Percentiles rank a stretch among this genome's conserved stretches.
phyloP scores from a whole-genome alignment of 2,888 invertebrate species.

The Oscheius sp. region DNA sequence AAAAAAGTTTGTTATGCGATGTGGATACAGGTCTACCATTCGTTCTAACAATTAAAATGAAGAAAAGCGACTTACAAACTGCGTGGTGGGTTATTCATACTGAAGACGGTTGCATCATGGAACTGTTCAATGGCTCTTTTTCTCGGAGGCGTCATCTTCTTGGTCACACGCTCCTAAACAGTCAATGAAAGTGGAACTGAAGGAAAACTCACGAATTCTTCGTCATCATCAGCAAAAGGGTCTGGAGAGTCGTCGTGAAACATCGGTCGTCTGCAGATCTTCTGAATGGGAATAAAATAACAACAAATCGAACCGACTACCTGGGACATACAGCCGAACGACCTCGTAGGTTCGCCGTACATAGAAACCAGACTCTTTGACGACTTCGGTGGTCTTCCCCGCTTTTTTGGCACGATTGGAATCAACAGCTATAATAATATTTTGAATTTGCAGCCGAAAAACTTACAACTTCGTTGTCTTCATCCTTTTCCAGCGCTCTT shows the following conservation, averaged over 20 bases:
- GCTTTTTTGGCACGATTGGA: neutral
- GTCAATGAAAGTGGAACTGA: too few relatives aligned
- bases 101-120: conserved; percentile 4
- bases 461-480: neutral
- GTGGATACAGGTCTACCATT: too few relatives aligned
- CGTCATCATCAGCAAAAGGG: conserved; percentile 14
- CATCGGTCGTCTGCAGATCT: neutral
- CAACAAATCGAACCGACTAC: neutral
- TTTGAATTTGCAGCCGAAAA: neutral
- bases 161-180: conserved; percentile 11
- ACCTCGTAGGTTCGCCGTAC: neutral
- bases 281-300: neutral
- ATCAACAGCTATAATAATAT: neutral
- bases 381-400: neutral
- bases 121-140: conserved; percentile 12
- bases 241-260: conserved; percentile 3
- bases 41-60: neutral
- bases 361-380: neutral
- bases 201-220: conserved; percentile 2
- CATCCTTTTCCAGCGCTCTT: neutral
- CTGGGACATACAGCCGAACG: conserved; percentile 4
- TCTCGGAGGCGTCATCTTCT: conserved; percentile 13
- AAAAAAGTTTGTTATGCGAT: too few relatives aligned
- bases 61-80: conserved; percentile 6
- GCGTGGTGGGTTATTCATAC: neutral